Base-by-base conservation (phyloP, 2,797 vertebrate species). In the Meda fulgida region DNA sequence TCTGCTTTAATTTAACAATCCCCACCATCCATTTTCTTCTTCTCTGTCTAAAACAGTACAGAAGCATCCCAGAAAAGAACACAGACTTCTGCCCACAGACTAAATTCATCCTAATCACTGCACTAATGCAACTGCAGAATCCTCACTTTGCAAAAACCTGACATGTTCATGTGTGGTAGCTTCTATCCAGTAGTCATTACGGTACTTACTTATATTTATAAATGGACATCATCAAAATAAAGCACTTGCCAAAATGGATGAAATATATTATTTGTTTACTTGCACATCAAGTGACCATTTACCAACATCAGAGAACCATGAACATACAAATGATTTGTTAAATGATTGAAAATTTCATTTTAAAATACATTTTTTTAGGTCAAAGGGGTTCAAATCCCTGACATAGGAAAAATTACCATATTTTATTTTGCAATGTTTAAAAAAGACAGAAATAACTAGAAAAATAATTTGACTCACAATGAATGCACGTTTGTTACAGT, bases 1-100 rank as follows among this genome's bases (percentile, higher is more conserved):
- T 69, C 66, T 70, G 31, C 65, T 81, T 81, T 70, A 38, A 70
- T 81, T 81, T 69, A 46, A 48, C 18, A 0, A 63, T 58, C 51
- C 31, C 29, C 21, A 21, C 13, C 21, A 76, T 58, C 7, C 13
- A 7, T 77, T 31, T 77, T 38, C 34, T 58, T 16, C 31, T 38
- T 58, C 4, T 58, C 34, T 13, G 26, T 79, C 26, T 46, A 46
- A 65, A 60, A 65, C 58, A 31, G 26, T 46, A 31, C 38, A 65
- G 26, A 66, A 66, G 18, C 19, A 0, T 66, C 60, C 77, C n/a
- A 23, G 38, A 66, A 43, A 43, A 78, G 36, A 43, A 58, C 11
- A 76, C 21, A 5, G 40, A 14, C 36, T 78, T 78, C 76, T 43
- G 55, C 76, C 75, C 75, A 40, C 53, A 40, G 53, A 78, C 36